phyloP scores from a whole-genome alignment of 2,797 vertebrate genomes.

The Enteromius fasciolatus region DNA sequence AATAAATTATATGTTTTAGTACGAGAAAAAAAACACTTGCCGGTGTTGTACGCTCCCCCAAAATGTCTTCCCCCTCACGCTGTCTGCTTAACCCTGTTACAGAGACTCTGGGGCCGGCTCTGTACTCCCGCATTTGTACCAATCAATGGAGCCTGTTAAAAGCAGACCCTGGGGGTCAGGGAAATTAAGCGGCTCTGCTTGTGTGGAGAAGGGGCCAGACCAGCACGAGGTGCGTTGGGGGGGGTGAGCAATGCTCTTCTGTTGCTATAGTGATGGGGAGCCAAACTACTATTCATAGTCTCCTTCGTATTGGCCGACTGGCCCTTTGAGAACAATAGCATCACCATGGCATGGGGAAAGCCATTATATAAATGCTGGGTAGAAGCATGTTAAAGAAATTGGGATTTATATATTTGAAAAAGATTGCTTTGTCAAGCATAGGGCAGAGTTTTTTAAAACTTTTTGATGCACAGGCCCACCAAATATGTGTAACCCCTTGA shows the following conservation, averaged over 20 bases:
- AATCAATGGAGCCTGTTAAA: constrained; percentile 83
- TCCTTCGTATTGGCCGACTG: constrained; percentile 45
- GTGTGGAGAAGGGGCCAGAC: constrained; percentile 57
- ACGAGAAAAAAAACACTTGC: constrained; percentile 30
- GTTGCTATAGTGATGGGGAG: constrained; percentile 62
- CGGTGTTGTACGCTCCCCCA: constrained; percentile 56
- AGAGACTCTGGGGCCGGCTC: constrained; percentile 67
- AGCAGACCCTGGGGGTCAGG: constrained; percentile 75
- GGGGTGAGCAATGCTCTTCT: constrained; percentile 59
- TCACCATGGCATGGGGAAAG: constrained; percentile 38
- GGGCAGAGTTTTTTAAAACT: not conserved
- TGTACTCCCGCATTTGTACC: constrained; percentile 75
- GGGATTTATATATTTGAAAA: constrained; percentile 16
- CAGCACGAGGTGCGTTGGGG: constrained; percentile 14
- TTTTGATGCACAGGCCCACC: not conserved
- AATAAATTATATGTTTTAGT: constrained; percentile 76
- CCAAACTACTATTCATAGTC: constrained; percentile 51
- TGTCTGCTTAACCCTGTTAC: constrained; percentile 77
- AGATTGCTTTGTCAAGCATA: not conserved
- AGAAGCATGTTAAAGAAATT: constrained; percentile 23
- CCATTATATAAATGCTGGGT: constrained; percentile 34
- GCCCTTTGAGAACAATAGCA: constrained; percentile 58
- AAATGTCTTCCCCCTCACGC: constrained; percentile 62
- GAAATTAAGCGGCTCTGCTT: constrained; percentile 78
- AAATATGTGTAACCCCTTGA: not conserved